Evolutionary conservation across 2,113 vertebrate genomes (phyloP), one percentile per base, ranked within the genome.

Genomic region (Halcyon senegalensis): DNA sequence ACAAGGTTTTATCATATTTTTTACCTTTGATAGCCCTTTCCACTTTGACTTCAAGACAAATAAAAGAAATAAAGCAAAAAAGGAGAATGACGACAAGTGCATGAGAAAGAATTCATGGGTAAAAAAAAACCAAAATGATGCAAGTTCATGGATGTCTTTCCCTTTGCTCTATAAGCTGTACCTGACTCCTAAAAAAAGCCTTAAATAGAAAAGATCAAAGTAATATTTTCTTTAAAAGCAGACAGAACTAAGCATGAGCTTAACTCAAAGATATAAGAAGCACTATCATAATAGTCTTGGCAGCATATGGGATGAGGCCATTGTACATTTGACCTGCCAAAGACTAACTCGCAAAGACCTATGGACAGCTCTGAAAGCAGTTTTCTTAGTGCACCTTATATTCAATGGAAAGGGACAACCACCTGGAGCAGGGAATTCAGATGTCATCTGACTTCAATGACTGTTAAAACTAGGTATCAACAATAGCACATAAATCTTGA

Each of bases 1-100:
- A 95, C 72, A 84, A 84, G 41, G 78, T 37, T 89, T 83, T 68
- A 83, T 39, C 48, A 9, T 9, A 6, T 56, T 81, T 64, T 96
- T 98, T 99, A 98, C 98, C 98, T 98, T 99, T 98, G 94, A 98
- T 89, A 97, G 98, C 97, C 98, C 98, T 98, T 97, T 98, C 98
- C 98, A 98, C 98, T 98, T 98, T 98, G 98, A 98, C 98, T 99
- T 98, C 90, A 97, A 96, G 96, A 89, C 43, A 97, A 98, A 97
- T 87, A 94, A 89, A 76, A 90, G 96, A 96, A 95, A 96, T 96
- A 90, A 96, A 97, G 94, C 93, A 97, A 96, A 78, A 95, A 86
- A 92, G 74, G 97, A 97, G 89, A 96, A 91, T 13, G 92, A 84
- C 39, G 63, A 87, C 50, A 19, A 75, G 12, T 82, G n/a, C 94